These are phyloP conservation scores for Aphelinus atriplicis DNA, from an alignment of 1,140 invertebrate species.

Conservation along the genomic window DNA sequence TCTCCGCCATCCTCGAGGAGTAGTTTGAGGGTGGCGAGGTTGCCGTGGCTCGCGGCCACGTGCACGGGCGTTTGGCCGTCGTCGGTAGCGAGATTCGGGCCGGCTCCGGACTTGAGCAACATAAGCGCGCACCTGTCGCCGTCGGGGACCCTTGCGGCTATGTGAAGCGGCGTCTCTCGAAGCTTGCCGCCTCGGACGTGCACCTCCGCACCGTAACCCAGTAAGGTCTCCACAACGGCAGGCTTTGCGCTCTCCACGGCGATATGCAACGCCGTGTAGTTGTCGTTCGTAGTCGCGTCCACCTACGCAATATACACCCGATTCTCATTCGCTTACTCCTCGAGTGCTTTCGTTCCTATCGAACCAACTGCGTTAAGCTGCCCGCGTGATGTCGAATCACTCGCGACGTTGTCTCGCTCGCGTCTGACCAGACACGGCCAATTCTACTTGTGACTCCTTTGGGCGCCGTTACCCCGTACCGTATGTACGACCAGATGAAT, in stretches of 20 bases:
- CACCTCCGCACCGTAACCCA: constrained; percentile 96
- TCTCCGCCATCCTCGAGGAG: constrained; percentile 92
- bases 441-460: too few relatives aligned
- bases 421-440: background rate
- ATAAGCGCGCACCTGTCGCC: constrained; percentile 97
- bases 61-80: constrained; percentile 95
- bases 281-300: constrained; percentile 78
- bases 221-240: constrained; percentile 92
- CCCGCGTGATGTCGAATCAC: background rate
- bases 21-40: constrained; percentile 84
- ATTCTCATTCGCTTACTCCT: constrained; percentile 29
- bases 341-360: too few relatives aligned
- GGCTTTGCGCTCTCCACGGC: constrained; percentile 97
- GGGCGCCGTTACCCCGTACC: too few relatives aligned
- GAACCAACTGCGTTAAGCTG: too few relatives aligned
- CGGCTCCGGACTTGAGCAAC: constrained; percentile 96
- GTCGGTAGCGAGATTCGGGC: constrained; percentile 90
- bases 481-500: too few relatives aligned
- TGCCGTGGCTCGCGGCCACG: constrained; percentile 89
- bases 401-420: background rate
- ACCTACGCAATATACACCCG: constrained; percentile 47
- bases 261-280: constrained; percentile 98
- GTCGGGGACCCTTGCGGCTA: constrained; percentile 90
- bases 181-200: constrained; percentile 90
- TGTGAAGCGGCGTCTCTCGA: constrained; percentile 93